phyloP scores from a whole-genome alignment of 2,797 vertebrate genomes.

The Squalus acanthias region DNA sequence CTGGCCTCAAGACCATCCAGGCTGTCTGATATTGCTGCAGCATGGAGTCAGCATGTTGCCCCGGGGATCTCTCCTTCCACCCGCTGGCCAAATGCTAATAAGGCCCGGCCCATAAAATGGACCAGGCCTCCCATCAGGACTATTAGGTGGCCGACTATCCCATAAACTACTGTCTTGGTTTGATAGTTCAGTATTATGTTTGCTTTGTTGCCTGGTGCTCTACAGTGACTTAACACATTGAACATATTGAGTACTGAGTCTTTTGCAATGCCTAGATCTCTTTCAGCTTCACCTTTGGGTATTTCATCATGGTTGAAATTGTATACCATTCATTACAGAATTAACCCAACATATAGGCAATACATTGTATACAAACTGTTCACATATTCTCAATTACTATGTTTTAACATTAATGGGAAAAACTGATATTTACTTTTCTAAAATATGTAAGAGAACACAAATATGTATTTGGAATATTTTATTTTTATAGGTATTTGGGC shows the following conservation, averaged over 20 bases:
- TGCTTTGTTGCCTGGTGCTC: background rate
- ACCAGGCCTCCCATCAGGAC: background rate
- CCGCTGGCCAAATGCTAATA: background rate
- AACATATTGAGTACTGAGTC: background rate
- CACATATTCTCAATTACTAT: background rate
- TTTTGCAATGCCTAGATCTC: background rate
- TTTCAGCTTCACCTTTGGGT: background rate
- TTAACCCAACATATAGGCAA: background rate
- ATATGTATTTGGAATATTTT: constrained; percentile 25
- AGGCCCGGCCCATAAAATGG: background rate
- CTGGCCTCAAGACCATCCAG: background rate
- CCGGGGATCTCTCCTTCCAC: background rate
- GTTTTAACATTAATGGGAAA: background rate
- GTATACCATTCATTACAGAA: background rate
- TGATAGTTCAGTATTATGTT: background rate
- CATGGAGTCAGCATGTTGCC: background rate
- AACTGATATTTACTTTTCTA: background rate
- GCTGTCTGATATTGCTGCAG: background rate
- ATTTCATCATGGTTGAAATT: background rate
- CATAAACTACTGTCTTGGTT: background rate
- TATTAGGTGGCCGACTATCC: background rate
- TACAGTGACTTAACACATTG: background rate
- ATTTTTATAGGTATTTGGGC: constrained; percentile 70
- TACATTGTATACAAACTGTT: background rate
- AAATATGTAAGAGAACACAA: background rate